Conservation (phyloP, 2,113 vertebrate genomes). For the Mirounga angustirostris region DNA sequence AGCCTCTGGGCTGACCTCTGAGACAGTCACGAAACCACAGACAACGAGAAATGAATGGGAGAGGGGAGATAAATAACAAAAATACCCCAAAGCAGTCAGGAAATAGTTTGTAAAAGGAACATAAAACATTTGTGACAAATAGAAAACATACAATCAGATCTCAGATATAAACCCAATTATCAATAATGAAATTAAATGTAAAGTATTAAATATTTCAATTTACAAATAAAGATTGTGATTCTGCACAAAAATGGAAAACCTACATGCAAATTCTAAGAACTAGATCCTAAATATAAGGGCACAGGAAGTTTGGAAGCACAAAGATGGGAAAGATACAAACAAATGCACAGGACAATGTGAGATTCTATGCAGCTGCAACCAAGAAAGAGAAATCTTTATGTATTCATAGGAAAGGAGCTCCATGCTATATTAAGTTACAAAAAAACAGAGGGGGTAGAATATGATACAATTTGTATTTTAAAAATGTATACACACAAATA, state of each 20-base stretch:
- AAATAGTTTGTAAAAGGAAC: not conserved
- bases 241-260: too few relatives aligned
- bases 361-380: not conserved
- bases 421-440: not conserved
- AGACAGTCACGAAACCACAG: rapidly evolving
- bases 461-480: not conserved
- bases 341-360: too few relatives aligned
- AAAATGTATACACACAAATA: not conserved
- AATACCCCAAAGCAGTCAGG: not conserved
- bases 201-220: too few relatives aligned
- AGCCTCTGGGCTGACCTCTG: not conserved
- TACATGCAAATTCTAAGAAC: not conserved
- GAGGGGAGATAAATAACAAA: not conserved
- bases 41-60: too few relatives aligned
- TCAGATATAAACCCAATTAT: not conserved
- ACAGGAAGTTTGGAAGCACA: not conserved
- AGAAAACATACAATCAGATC: not conserved
- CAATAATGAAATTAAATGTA: not conserved
- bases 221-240: not conserved
- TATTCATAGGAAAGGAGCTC: not conserved
- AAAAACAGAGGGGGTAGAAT: too few relatives aligned
- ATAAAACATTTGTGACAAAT: not conserved
- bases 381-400: not conserved
- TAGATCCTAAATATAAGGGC: not conserved
- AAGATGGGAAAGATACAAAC: not conserved